Evolutionary conservation across 2,797 vertebrate genomes (phyloP).

Genomic region (Poecile montanus): DNA sequence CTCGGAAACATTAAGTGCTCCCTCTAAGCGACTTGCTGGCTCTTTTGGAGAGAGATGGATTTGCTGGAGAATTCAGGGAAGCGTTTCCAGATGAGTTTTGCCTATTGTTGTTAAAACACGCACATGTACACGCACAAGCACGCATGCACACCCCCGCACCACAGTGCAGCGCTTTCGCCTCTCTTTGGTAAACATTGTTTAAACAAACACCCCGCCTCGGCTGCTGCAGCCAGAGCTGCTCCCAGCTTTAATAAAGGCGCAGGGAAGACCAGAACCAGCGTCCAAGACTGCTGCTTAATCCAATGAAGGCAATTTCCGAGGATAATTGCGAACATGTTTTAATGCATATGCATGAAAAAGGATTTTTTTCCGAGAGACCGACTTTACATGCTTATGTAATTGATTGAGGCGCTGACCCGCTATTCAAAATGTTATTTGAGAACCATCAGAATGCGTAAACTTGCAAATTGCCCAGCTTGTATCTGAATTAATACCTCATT

Average conservation of each 20-base stretch:
- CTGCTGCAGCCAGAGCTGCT: slow-evolving; percentile 70
- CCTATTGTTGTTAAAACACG: slow-evolving; percentile 46
- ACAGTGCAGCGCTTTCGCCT: not conserved
- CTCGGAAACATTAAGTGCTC: not conserved
- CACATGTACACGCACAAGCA: not conserved
- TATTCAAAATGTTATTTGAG: slow-evolving; percentile 99
- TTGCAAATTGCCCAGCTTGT: slow-evolving; percentile 99
- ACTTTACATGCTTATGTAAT: slow-evolving; percentile 94
- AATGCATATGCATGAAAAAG: slow-evolving; percentile 99
- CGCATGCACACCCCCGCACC: not conserved
- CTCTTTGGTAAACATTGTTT: slow-evolving; percentile 75
- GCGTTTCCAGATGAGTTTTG: slow-evolving; percentile 31
- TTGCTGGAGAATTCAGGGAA: not conserved
- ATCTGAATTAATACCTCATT: slow-evolving; percentile 99
- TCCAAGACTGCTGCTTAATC: slow-evolving; percentile 89
- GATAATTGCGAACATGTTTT: slow-evolving; percentile 99
- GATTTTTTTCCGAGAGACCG: slow-evolving; percentile 90
- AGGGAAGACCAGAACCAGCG: slow-evolving; percentile 80
- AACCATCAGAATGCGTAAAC: slow-evolving; percentile 99
- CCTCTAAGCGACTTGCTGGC: not conserved
- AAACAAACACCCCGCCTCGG: slow-evolving; percentile 73
- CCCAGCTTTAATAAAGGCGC: slow-evolving; percentile 79
- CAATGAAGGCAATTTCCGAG: slow-evolving; percentile 99
- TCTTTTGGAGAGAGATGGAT: not conserved
- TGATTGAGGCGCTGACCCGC: slow-evolving; percentile 99